A percentile compares a stretch with the other conserved stretches of the same genome.
These are phyloP conservation scores for Ostrea edulis DNA, from an alignment of 1,140 invertebrate genomes.

Conservation along the genomic window DNA sequence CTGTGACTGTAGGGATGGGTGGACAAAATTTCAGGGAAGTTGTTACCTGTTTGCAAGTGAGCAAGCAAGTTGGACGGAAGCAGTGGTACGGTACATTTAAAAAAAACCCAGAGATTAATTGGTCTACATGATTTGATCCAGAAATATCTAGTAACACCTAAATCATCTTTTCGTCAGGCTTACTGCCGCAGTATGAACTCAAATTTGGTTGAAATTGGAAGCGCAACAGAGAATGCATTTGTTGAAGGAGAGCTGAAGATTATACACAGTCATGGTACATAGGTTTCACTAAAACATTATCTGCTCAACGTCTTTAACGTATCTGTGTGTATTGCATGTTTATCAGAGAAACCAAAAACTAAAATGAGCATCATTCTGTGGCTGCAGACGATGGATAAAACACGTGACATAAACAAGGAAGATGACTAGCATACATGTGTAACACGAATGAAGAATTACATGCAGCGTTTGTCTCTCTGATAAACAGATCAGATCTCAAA, in stretches of 20 bases:
- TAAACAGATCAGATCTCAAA: too few relatives aligned
- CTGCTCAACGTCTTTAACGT: too few relatives aligned
- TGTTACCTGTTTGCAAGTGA: slow-evolving; percentile 20
- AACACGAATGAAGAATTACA: too few relatives aligned
- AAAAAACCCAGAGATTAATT: too few relatives aligned
- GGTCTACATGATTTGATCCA: background rate
- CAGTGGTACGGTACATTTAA: background rate
- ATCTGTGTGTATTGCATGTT: too few relatives aligned
- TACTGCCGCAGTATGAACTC: slow-evolving; percentile 19
- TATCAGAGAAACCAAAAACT: too few relatives aligned
- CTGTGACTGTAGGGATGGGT: slow-evolving; percentile 7
- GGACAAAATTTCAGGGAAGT: slow-evolving; percentile 24
- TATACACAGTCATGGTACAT: slow-evolving; percentile 6
- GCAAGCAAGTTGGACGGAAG: slow-evolving; percentile 22
- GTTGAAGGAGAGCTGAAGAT: slow-evolving; percentile 16
- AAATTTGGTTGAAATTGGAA: slow-evolving; percentile 32
- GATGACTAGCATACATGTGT: too few relatives aligned
- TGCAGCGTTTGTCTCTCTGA: too few relatives aligned
- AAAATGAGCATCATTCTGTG: too few relatives aligned
- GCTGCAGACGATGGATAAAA: too few relatives aligned
- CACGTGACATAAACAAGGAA: too few relatives aligned
- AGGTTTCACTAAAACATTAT: background rate
- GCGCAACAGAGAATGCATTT: slow-evolving; percentile 10
- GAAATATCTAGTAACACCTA: background rate
- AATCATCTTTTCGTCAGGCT: background rate